Conservation (phyloP, 2,113 vertebrate genomes). For the Ceyx melanurus region DNA sequence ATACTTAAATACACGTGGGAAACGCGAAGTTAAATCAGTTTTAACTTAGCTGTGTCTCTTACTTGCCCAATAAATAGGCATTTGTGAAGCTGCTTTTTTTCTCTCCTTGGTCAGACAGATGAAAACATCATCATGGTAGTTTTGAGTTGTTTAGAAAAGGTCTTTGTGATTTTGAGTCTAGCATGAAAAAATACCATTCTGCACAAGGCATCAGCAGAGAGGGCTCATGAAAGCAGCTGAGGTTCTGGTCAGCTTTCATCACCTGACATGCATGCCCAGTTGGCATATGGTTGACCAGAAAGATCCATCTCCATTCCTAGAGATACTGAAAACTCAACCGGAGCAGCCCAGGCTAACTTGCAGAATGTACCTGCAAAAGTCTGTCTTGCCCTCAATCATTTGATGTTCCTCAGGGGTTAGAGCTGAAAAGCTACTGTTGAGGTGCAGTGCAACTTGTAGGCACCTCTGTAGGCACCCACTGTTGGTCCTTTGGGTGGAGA, state of each 20-base stretch:
- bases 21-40: background rate
- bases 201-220: background rate
- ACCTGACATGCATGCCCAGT: background rate
- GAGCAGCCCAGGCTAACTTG: background rate
- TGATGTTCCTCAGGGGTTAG: background rate
- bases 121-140: background rate
- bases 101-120: background rate
- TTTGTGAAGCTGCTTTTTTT: background rate
- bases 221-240: fast-evolving
- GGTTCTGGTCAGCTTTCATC: background rate
- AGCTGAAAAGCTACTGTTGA: background rate
- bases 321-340: background rate
- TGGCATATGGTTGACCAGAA: background rate
- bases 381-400: fast-evolving
- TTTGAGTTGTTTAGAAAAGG: background rate
- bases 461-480: background rate
- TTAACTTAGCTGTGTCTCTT: background rate
- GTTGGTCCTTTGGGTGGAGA: fast-evolving
- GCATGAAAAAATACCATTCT: fast-evolving
- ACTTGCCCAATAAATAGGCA: background rate
- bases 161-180: background rate
- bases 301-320: background rate
- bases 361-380: fast-evolving
- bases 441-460: background rate
- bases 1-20: background rate